These are phyloP conservation scores for Unio pictorum DNA, from an alignment of 2,888 invertebrate species.

Conservation along the genomic window DNA sequence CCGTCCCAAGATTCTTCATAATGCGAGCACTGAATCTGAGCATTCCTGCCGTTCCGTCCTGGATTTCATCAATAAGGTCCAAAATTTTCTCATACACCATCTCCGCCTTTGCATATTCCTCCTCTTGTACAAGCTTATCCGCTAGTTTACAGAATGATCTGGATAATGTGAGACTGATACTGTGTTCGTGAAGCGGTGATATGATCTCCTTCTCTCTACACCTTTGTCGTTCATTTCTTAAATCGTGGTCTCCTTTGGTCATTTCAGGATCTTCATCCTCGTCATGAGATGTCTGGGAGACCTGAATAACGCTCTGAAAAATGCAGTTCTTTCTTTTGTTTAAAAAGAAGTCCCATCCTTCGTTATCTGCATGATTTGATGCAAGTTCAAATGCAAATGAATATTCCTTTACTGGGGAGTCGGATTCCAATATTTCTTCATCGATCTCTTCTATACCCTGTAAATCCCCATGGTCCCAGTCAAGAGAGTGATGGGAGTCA, in stretches of 20 bases:
- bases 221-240: slow-evolving; percentile 18
- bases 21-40: slow-evolving; percentile 60
- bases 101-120: slow-evolving; percentile 57
- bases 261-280: slow-evolving; percentile 16
- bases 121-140: slow-evolving; percentile 52
- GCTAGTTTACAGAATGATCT: slow-evolving; percentile 57
- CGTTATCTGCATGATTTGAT: slow-evolving; percentile 49
- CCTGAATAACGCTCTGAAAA: slow-evolving; percentile 54
- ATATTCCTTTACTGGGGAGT: slow-evolving; percentile 50
- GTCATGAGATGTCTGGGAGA: slow-evolving; percentile 24
- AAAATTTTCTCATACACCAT: slow-evolving; percentile 59
- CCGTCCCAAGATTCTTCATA: slow-evolving; percentile 62
- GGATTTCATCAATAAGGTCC: slow-evolving; percentile 61
- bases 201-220: slow-evolving; percentile 39
- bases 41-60: slow-evolving; percentile 60
- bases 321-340: slow-evolving; percentile 54
- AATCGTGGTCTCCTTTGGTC: slow-evolving; percentile 18
- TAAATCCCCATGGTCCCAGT: slow-evolving; percentile 48
- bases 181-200: slow-evolving; percentile 56
- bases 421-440: slow-evolving; percentile 36
- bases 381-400: slow-evolving; percentile 57
- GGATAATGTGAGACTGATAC: slow-evolving; percentile 56
- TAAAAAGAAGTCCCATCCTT: slow-evolving; percentile 61
- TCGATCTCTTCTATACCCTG: slow-evolving; percentile 46
- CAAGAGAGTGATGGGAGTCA: slow-evolving; percentile 39